phyloP scores from a whole-genome alignment of 2,888 invertebrate genomes.

The Neria commutata region DNA sequence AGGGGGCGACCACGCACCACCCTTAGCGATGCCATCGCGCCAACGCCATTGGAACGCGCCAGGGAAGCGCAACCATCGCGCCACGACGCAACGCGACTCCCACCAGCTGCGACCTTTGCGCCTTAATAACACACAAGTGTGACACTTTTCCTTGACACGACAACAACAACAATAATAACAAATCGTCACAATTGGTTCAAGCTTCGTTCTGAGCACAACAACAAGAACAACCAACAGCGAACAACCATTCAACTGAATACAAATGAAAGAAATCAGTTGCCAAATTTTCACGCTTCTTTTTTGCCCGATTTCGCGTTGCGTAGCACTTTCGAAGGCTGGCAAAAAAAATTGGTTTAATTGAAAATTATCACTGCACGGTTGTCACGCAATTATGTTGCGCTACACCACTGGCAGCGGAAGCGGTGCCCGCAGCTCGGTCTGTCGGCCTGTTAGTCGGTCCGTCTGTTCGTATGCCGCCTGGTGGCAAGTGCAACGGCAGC shows the following conservation, averaged over 20 bases:
- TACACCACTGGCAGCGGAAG: conserved; percentile 40
- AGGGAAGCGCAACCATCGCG: not conserved
- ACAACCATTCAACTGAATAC: not conserved
- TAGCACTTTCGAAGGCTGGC: not conserved
- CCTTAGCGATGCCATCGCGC: not conserved
- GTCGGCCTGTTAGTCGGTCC: too few species aligned
- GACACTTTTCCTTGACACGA: conserved; percentile 42
- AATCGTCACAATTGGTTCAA: not conserved
- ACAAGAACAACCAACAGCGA: too few species aligned
- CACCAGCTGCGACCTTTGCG: conserved; percentile 40
- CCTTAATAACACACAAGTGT: conserved; percentile 58
- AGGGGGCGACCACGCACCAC: not conserved
- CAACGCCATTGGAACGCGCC: not conserved
- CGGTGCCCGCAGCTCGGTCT: too few species aligned
- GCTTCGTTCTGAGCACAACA: not conserved
- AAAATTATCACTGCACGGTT: conserved; percentile 61
- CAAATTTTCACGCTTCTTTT: conserved; percentile 15
- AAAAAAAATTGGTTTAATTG: conserved; percentile 52
- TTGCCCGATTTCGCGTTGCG: not conserved
- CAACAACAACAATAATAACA: conserved; percentile 10
- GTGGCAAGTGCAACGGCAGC: not conserved
- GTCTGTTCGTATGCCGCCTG: not conserved
- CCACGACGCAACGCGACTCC: conserved; percentile 18
- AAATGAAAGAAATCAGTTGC: conserved; percentile 15
- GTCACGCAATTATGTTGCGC: conserved; percentile 61